Percentiles rank a stretch among this genome's conserved stretches.
These are phyloP conservation scores for Vipera ursinii DNA, from an alignment of 2,797 vertebrate species.

Conservation along the genomic window DNA sequence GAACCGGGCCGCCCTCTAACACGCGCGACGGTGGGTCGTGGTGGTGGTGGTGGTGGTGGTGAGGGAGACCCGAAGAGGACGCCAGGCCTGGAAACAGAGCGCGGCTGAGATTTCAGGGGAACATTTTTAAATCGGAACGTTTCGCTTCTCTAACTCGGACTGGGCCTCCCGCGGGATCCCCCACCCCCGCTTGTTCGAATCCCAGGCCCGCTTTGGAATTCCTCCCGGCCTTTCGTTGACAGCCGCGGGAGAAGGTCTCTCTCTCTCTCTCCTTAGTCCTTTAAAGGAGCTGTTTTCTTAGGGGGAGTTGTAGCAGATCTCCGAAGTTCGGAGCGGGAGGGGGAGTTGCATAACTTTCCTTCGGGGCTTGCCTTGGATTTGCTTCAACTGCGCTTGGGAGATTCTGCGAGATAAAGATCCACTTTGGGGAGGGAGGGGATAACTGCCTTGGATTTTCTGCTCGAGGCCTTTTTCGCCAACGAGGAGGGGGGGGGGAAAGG, in stretches of 20 bases:
- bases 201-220: slow-evolving; percentile 11
- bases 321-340: background rate
- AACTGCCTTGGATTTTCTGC: background rate
- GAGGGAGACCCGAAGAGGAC: background rate
- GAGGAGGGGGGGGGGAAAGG: background rate
- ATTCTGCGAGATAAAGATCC: slow-evolving; percentile 4
- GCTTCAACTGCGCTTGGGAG: background rate
- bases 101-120: background rate
- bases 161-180: background rate
- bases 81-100: slow-evolving; percentile 6
- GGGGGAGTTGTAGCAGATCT: slow-evolving; percentile 21
- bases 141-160: background rate
- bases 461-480: background rate
- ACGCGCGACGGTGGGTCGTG: background rate
- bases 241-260: background rate
- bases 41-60: too few relatives aligned
- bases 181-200: background rate
- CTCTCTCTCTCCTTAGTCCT: background rate
- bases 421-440: background rate
- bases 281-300: slow-evolving; percentile 32
- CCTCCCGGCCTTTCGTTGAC: background rate
- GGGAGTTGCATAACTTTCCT: slow-evolving; percentile 59
- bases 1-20: background rate
- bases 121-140: background rate
- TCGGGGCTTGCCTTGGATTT: slow-evolving; percentile 11